phyloP scores from a whole-genome alignment of 2,888 invertebrate species.

The Rugalucina vietnamica region DNA sequence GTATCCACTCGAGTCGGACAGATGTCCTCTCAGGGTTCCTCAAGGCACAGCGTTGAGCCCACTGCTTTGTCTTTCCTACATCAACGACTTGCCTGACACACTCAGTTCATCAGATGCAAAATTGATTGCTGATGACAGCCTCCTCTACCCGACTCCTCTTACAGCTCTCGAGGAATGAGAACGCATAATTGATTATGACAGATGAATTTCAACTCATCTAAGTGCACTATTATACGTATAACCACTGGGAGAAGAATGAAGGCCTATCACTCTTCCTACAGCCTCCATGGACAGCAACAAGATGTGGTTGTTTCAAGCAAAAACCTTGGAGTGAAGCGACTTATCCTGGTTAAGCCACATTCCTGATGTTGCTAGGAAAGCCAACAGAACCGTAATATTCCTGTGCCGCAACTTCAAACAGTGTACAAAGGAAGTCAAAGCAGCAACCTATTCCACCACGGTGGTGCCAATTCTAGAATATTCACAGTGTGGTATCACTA shows the following conservation, averaged over 20 bases:
- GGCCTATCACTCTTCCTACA: background rate
- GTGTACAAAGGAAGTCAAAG: too few species aligned
- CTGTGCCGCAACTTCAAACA: too few species aligned
- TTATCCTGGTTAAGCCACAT: background rate
- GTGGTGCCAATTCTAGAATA: too few species aligned
- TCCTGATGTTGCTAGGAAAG: background rate
- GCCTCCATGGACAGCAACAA: background rate
- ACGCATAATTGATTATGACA: background rate
- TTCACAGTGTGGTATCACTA: too few species aligned
- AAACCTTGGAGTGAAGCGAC: background rate
- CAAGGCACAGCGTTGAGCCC: background rate
- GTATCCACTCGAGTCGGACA: background rate
- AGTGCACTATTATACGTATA: background rate
- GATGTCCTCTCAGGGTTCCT: background rate
- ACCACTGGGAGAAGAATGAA: background rate
- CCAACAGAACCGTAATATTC: background rate
- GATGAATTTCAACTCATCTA: background rate
- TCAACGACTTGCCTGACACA: background rate
- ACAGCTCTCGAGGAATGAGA: background rate
- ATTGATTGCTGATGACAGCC: background rate
- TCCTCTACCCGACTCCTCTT: background rate
- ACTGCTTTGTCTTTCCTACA: background rate
- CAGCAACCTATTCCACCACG: too few species aligned
- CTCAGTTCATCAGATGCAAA: background rate
- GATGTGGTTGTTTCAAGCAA: background rate